Conservation (phyloP, 1,140 invertebrate genomes). For the Pseudomyrmex cubaensis region DNA sequence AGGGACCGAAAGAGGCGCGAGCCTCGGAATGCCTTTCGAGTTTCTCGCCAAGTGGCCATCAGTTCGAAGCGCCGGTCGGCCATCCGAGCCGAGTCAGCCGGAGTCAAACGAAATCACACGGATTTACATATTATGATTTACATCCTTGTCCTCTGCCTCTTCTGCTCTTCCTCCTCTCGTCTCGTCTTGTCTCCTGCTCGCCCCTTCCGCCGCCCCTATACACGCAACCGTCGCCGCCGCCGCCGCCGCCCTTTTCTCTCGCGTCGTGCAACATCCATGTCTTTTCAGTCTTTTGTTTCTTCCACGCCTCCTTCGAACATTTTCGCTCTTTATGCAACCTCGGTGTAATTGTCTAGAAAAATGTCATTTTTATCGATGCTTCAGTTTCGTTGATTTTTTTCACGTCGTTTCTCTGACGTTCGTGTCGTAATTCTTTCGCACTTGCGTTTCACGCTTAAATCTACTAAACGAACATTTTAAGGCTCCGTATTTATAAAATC, state of each 20-base stretch:
- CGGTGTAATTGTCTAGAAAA: conserved; percentile 1
- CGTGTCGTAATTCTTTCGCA: not conserved
- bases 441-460: too few relatives aligned
- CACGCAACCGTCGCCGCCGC: conserved; percentile 4
- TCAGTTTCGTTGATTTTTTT: not conserved
- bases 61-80: conserved; percentile 74
- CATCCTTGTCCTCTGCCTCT: conserved; percentile 80
- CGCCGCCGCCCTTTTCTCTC: conserved; percentile 30
- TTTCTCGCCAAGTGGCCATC: conserved; percentile 79
- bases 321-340: not conserved
- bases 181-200: not conserved
- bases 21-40: conserved; percentile 76
- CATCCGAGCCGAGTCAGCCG: conserved; percentile 70
- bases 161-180: conserved; percentile 57
- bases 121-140: conserved; percentile 84
- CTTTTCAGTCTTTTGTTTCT: conserved; percentile 26
- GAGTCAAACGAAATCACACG: conserved; percentile 82
- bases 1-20: conserved; percentile 63
- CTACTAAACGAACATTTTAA: too few relatives aligned
- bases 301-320: not conserved
- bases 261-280: not conserved
- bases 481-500: not conserved
- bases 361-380: conserved; percentile 15
- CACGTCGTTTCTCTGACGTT: not conserved
- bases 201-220: not conserved